Evolutionary conservation across 1,140 invertebrate species (phyloP), one percentile per base, ranked within the genome.

Genomic region (Pteromalus puparum): DNA sequence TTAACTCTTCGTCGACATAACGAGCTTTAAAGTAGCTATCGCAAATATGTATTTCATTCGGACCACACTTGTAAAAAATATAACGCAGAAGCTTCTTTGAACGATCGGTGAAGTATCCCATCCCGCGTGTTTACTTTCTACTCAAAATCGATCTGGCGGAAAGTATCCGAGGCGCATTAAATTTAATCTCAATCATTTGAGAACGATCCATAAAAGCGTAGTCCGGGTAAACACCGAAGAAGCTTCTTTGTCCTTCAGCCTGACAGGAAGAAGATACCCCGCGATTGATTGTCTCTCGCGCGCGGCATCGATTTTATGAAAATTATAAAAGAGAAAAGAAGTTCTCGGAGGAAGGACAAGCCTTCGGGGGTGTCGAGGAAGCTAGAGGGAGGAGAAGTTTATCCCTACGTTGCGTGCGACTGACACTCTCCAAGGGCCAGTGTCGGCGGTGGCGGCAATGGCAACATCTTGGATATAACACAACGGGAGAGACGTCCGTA

Each of bases 361-460:
- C 21, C 9, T 24, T 34, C 30, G 30, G 72, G 2, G 13, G 15
- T 81, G 38, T 53, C 46, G 30, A 21, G 68, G 30, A 30, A 73
- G 21, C 38, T 2, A 28, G 28, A 26, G 30, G n/a, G 34, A n/a
- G 24, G 70, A 76, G 4, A 53, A 74, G 83, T 84, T 81, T 84
- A 84, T 81, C 83, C 38, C 53, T 6, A 13, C 28, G 21, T 70
- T 21, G 21, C 26, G n/a, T n/a, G 78, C 53, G 30, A 81, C 70
- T 80, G 76, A 79, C 82, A 84, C 67, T 61, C 74, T 83, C 73
- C 53, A 61, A 79, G 76, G 76, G 76, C 28, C 68, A 80, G 65
- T 75, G 53, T 28, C 26, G 46, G n/a, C 48, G 21, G 65, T 75
- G 53, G 26, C 42, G 28, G n/a, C 68, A 79, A 21, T 42, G 28